Percentiles rank a stretch among this genome's conserved stretches.
Evolutionary conservation across 1,140 invertebrate species (phyloP).

Genomic region (Drosophila gunungcola): DNA sequence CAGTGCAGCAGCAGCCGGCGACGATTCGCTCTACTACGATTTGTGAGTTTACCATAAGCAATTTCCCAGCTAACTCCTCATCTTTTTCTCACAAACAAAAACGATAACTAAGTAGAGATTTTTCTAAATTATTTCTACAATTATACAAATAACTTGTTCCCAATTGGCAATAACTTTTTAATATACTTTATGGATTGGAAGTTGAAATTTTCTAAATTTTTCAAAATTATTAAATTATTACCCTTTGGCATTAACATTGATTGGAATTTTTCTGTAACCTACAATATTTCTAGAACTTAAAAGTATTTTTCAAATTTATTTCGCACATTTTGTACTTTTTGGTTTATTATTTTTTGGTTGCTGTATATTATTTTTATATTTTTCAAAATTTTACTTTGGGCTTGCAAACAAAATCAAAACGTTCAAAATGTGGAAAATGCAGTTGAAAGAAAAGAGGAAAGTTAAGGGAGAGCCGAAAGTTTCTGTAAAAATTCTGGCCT

Average conservation of each 20-base stretch:
- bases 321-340: slow-evolving; percentile 74
- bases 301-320: slow-evolving; percentile 38
- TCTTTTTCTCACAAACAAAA: slow-evolving; percentile 44
- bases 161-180: slow-evolving; percentile 34
- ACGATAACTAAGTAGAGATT: slow-evolving; percentile 28
- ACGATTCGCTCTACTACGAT: slow-evolving; percentile 81
- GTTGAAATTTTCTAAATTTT: slow-evolving; percentile 23
- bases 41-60: slow-evolving; percentile 70
- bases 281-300: slow-evolving; percentile 7
- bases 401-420: slow-evolving; percentile 28
- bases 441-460: slow-evolving; percentile 18
- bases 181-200: slow-evolving; percentile 25
- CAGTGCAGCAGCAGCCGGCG: slow-evolving; percentile 51
- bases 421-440: slow-evolving; percentile 63
- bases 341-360: slow-evolving; percentile 39
- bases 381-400: slow-evolving; percentile 54
- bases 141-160: slow-evolving; percentile 35
- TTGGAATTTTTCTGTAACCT: slow-evolving; percentile 8
- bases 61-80: slow-evolving; percentile 51
- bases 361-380: slow-evolving; percentile 8
- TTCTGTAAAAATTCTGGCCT: slow-evolving; percentile 61
- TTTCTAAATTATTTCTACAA: slow-evolving; percentile 45
- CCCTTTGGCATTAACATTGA: slow-evolving; percentile 47
- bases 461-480: slow-evolving; percentile 8
- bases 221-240: slow-evolving; percentile 9